Percentiles rank a stretch among this genome's conserved stretches.
Evolutionary conservation across 2,113 vertebrate genomes (phyloP).

Genomic region (Pristiophorus japonicus): DNA sequence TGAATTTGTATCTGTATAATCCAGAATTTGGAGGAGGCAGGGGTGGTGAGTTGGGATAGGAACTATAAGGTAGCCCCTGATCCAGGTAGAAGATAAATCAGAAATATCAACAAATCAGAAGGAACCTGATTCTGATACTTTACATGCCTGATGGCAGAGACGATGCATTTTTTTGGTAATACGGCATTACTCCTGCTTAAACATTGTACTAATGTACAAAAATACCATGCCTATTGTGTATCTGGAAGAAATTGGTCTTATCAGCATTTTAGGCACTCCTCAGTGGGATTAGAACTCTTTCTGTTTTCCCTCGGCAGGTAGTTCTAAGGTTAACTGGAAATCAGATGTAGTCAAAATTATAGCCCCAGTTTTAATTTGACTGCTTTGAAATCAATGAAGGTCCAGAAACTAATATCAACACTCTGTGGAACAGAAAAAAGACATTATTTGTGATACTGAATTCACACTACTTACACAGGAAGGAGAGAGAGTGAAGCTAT

Average conservation of each 20-base stretch:
- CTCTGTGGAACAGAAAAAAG: neutral
- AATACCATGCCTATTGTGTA: neutral
- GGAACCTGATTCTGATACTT: neutral
- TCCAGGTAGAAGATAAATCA: neutral
- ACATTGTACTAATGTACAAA: neutral
- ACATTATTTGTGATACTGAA: neutral
- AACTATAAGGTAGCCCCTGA: neutral
- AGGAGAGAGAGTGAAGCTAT: too few relatives aligned
- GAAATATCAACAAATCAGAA: neutral
- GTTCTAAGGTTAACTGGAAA: too few relatives aligned
- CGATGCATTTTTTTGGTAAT: neutral
- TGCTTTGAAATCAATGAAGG: neutral
- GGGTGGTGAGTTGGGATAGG: neutral
- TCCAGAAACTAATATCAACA: neutral
- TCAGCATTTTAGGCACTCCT: neutral
- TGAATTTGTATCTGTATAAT: neutral
- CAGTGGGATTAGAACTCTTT: neutral
- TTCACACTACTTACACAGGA: too few relatives aligned
- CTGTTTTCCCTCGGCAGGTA: neutral
- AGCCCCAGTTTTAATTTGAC: neutral
- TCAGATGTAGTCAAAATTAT: neutral
- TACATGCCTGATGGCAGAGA: neutral
- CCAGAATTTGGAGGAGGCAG: neutral
- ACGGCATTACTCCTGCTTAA: neutral
- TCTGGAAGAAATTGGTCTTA: neutral